Evolutionary conservation across 1,140 invertebrate genomes (phyloP).

Genomic region (Eulimnadia texana): DNA sequence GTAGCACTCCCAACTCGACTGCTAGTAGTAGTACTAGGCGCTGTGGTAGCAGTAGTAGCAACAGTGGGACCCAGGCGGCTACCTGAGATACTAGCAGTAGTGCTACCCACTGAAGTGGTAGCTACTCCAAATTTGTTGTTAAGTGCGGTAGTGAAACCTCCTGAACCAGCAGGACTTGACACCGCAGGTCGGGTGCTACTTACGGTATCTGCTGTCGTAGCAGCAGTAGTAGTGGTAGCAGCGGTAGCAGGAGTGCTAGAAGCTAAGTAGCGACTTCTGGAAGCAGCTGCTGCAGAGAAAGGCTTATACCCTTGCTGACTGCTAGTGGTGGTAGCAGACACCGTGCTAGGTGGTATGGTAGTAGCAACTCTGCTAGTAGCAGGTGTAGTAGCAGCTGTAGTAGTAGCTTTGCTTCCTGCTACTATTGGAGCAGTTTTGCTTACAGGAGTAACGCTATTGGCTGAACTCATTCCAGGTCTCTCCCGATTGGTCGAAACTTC

Average conservation of each 20-base stretch:
- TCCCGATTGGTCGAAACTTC: too few relatives aligned
- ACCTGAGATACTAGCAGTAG: not conserved
- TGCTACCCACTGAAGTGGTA: not conserved
- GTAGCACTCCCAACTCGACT: not conserved
- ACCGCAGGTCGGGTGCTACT: not conserved
- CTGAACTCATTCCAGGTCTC: too few relatives aligned
- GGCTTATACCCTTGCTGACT: conserved; percentile 9
- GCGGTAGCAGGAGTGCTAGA: not conserved
- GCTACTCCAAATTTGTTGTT: too few relatives aligned
- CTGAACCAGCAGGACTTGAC: not conserved
- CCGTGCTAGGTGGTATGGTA: too few relatives aligned
- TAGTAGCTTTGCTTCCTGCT: not conserved
- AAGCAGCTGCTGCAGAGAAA: conserved; percentile 2
- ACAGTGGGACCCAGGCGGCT: too few relatives aligned
- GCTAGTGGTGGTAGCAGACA: not conserved
- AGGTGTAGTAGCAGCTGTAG: not conserved
- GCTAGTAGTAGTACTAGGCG: not conserved
- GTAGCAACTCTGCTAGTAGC: not conserved
- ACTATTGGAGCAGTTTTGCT: not conserved
- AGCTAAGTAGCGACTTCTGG: conserved; percentile 11
- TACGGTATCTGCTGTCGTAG: not conserved
- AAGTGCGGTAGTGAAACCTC: not conserved
- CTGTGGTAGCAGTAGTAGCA: not conserved
- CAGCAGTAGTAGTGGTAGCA: not conserved
- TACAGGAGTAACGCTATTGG: not conserved